phyloP scores from a whole-genome alignment of 2,113 vertebrate genomes.

The Cinclus cinclus region DNA sequence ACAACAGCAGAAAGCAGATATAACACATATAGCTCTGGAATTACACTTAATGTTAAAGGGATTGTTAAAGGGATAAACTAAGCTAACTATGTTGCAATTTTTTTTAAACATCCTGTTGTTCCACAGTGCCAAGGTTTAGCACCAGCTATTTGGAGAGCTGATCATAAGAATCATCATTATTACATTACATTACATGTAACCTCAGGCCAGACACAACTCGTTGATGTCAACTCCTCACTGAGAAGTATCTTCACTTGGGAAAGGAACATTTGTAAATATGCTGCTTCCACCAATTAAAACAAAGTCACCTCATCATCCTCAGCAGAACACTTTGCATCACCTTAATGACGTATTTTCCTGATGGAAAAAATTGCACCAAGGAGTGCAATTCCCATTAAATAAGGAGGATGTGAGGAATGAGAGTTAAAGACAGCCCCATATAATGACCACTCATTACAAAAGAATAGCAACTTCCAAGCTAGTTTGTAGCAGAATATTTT shows the following conservation, averaged over 20 bases:
- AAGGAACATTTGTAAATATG: background rate
- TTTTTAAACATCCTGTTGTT: background rate
- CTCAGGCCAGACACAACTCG: background rate
- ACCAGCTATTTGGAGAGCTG: background rate
- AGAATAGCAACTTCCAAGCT: background rate
- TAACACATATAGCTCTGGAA: background rate
- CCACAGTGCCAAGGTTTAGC: background rate
- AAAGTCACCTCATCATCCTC: background rate
- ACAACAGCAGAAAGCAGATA: background rate
- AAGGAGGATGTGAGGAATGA: background rate
- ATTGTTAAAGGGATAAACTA: background rate
- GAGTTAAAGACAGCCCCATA: background rate
- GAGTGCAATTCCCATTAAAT: background rate
- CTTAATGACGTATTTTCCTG: background rate
- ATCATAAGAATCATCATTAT: background rate
- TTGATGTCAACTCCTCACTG: background rate
- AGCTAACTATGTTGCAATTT: background rate
- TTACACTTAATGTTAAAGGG: background rate
- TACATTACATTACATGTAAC: background rate
- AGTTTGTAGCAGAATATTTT: background rate
- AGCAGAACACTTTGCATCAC: background rate
- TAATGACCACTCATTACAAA: background rate
- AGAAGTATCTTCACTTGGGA: background rate
- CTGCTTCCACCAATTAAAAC: background rate
- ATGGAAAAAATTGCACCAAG: background rate